Conservation (phyloP, 2,888 invertebrate species). For the Polydrusus tereticollis region DNA sequence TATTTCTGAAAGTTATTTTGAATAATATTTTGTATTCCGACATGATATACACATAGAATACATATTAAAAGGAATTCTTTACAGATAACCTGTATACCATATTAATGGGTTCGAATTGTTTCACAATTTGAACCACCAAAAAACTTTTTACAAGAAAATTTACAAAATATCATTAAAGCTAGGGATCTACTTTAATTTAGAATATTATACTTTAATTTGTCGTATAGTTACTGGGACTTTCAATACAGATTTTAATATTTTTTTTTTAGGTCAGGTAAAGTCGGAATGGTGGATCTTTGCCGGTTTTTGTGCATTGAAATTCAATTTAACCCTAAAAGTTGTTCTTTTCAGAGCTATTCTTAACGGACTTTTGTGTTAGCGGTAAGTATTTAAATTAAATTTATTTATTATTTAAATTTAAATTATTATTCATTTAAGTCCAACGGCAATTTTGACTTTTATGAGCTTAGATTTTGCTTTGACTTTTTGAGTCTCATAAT, state of each 20-base stretch:
- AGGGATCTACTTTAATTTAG: conserved; percentile 26
- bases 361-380: no score
- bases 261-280: background rate
- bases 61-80: background rate
- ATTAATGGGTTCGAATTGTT: conserved; percentile 12
- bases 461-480: no score
- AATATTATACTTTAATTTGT: conserved; percentile 27
- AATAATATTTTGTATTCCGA: background rate
- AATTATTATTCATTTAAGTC: no score
- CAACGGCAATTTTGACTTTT: no score
- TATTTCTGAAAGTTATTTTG: background rate
- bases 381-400: no score
- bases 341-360: no score
- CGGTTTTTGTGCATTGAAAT: background rate
- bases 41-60: background rate
- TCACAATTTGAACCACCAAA: conserved; percentile 12
- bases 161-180: conserved; percentile 22
- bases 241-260: conserved; percentile 1
- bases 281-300: background rate
- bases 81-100: conserved; percentile 32
- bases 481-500: no score
- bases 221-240: background rate
- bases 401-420: no score
- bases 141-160: conserved; percentile 30
- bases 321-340: no score